Conservation (phyloP, 2,888 invertebrate species). For the Chrysopilus asiliformis region DNA sequence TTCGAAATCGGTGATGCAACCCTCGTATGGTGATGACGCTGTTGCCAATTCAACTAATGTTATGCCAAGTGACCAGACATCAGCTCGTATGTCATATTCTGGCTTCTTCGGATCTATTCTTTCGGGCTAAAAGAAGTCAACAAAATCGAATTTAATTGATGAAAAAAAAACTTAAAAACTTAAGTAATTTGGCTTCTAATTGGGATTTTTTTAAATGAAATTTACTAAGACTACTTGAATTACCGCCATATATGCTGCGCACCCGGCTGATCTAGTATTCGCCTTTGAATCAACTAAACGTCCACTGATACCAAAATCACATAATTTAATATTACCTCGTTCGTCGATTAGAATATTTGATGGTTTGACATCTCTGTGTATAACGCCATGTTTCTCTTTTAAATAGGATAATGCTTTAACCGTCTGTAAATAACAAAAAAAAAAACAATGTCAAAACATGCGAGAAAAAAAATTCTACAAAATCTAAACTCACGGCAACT, state of each 20-base stretch:
- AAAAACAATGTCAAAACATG: conserved; percentile 6
- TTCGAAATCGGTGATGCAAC: conserved; percentile 96
- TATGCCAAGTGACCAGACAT: conserved; percentile 98
- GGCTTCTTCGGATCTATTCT: conserved; percentile 89
- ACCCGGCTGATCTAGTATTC: conserved; percentile 91
- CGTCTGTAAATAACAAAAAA: conserved; percentile 45
- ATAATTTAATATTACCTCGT: conserved; percentile 89
- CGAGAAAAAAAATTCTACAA: background rate
- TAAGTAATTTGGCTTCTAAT: too few species aligned
- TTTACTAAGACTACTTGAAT: too few species aligned
- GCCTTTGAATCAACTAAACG: conserved; percentile 96
- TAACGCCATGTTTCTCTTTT: conserved; percentile 93
- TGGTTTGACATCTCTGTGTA: conserved; percentile 97
- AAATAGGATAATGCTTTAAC: conserved; percentile 94
- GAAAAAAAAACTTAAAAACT: too few species aligned
- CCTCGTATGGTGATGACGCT: conserved; percentile 85
- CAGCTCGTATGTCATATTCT: conserved; percentile 96
- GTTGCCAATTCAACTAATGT: conserved; percentile 93
- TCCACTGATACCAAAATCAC: conserved; percentile 99
- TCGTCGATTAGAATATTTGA: conserved; percentile 96
- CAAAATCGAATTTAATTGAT: too few species aligned
- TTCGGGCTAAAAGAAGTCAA: conserved; percentile 85
- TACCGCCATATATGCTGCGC: conserved; percentile 99
- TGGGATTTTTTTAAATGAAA: too few species aligned
- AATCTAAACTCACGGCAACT: conserved; percentile 61